A percentile compares a stretch with the other conserved stretches of the same genome.
These are phyloP conservation scores for Strigops habroptila DNA, from an alignment of 2,113 vertebrate species.

Conservation along the genomic window DNA sequence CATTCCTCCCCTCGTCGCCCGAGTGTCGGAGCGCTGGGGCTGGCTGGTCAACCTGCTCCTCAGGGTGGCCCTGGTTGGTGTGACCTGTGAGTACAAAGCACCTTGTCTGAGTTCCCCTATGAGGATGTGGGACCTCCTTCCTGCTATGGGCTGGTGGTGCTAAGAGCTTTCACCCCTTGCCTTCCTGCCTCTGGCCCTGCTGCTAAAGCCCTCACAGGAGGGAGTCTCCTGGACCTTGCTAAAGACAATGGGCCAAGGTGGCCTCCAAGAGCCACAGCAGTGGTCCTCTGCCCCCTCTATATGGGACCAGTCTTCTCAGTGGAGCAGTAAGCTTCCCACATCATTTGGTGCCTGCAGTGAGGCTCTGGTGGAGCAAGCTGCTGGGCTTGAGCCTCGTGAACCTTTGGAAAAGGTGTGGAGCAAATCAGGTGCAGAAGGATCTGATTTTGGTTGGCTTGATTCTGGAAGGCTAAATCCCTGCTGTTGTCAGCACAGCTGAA, in stretches of 20 bases:
- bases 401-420: background rate
- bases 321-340: background rate
- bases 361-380: background rate
- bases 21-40: conserved; percentile 72
- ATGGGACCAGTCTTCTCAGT: background rate
- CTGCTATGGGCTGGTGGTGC: background rate
- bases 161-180: accelerated
- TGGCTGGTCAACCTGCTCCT: conserved; percentile 78
- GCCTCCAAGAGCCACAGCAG: background rate
- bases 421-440: background rate
- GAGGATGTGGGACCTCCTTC: background rate
- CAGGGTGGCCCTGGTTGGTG: conserved; percentile 78
- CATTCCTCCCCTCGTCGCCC: conserved; percentile 75
- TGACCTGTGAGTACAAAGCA: conserved; percentile 86
- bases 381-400: background rate
- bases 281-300: background rate
- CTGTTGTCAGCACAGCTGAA: conserved; percentile 24
- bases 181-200: background rate
- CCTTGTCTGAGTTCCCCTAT: background rate
- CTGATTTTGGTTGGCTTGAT: background rate
- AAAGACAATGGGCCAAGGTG: background rate
- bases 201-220: background rate
- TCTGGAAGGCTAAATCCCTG: background rate
- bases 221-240: background rate
- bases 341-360: background rate